phyloP scores from a whole-genome alignment of 2,888 invertebrate species.

The Machimus rusticus region DNA sequence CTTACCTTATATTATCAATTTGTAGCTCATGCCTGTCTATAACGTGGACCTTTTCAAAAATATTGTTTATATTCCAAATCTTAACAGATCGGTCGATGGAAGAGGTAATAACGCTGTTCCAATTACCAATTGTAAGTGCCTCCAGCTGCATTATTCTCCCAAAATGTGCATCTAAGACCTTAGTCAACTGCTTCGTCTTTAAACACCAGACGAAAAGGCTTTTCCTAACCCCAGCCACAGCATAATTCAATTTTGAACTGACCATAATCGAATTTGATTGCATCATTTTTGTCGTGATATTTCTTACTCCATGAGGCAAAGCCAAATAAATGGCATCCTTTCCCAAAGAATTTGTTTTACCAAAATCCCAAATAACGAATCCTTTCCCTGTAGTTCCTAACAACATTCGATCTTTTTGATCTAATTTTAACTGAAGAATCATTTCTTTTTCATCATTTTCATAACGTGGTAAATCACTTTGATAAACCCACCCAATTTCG shows the following conservation, averaged over 20 bases:
- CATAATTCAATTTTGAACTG: conserved; percentile 88
- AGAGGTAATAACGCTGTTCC: conserved; percentile 95
- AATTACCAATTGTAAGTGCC: conserved; percentile 83
- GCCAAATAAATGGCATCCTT: conserved; percentile 72
- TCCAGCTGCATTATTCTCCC: conserved; percentile 93
- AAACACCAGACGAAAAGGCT: conserved; percentile 95
- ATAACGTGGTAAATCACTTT: conserved; percentile 70
- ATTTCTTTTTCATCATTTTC: conserved; percentile 78
- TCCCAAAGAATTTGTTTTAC: conserved; percentile 63
- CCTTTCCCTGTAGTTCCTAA: conserved; percentile 86
- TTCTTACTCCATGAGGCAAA: conserved; percentile 86
- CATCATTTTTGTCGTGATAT: conserved; percentile 91
- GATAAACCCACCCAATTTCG: conserved; percentile 67
- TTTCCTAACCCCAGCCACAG: conserved; percentile 95
- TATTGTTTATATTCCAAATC: conserved; percentile 99
- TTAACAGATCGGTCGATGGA: conserved; percentile 98
- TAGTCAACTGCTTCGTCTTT: conserved; percentile 80
- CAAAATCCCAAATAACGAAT: conserved; percentile 83
- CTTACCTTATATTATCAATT: conserved; percentile 87
- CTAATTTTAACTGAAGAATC: conserved; percentile 82
- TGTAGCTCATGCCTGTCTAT: conserved; percentile 95
- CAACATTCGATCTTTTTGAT: conserved; percentile 80
- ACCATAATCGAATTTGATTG: conserved; percentile 91
- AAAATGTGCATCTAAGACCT: conserved; percentile 95
- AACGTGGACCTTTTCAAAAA: conserved; percentile 95